Evolutionary conservation across 1,140 invertebrate species (phyloP).

Genomic region (Chrysomallon squamiferum): DNA sequence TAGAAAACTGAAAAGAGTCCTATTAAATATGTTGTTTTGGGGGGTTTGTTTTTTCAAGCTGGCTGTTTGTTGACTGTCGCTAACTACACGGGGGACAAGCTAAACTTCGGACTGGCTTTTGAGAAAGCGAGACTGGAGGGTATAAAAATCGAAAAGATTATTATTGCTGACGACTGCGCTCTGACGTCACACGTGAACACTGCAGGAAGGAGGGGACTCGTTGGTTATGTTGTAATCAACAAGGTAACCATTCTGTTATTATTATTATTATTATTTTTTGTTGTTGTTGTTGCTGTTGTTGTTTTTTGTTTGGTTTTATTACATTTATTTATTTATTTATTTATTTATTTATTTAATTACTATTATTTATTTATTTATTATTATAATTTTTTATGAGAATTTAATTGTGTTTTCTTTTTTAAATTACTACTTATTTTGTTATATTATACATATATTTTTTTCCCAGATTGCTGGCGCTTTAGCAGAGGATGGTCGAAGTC

Average conservation of each 20-base stretch:
- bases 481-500: slow-evolving; percentile 69
- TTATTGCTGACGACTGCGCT: slow-evolving; percentile 77
- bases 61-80: slow-evolving; percentile 63
- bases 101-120: slow-evolving; percentile 84
- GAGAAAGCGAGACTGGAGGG: slow-evolving; percentile 73
- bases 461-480: slow-evolving; percentile 75
- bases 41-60: too few relatives aligned
- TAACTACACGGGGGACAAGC: slow-evolving; percentile 86
- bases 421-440: too few relatives aligned
- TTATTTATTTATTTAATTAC: too few relatives aligned
- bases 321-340: too few relatives aligned
- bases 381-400: too few relatives aligned
- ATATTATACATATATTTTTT: neutral
- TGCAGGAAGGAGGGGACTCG: slow-evolving; percentile 75
- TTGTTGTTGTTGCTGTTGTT: too few relatives aligned
- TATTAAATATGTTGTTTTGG: too few relatives aligned
- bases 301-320: too few relatives aligned
- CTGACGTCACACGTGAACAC: slow-evolving; percentile 60
- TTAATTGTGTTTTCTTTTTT: too few relatives aligned
- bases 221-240: slow-evolving; percentile 74
- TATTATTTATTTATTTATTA: too few relatives aligned
- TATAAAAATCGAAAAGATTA: slow-evolving; percentile 71
- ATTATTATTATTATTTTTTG: neutral
- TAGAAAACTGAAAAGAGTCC: too few relatives aligned
- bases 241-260: slow-evolving; percentile 66